Conservation (phyloP, 2,888 invertebrate species). For the Diachrysia chrysitis region DNA sequence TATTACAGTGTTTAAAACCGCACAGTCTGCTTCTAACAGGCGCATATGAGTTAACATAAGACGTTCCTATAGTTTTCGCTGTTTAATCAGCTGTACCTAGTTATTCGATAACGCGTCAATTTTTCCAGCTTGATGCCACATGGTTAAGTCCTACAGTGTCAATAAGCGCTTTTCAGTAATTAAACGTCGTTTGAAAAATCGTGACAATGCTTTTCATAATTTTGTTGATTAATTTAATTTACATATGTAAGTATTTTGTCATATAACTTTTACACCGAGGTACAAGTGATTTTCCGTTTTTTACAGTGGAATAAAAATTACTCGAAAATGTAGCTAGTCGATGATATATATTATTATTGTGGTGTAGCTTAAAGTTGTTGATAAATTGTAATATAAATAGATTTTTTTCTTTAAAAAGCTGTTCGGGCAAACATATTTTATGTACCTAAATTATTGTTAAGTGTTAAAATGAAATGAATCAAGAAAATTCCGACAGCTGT, state of each 20-base stretch:
- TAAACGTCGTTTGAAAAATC: slow-evolving; percentile 17
- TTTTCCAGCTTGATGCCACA: slow-evolving; percentile 46
- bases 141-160: slow-evolving; percentile 39
- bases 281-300: no score
- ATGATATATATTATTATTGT: no score
- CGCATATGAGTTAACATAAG: slow-evolving; percentile 13
- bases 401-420: no score
- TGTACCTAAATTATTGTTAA: no score
- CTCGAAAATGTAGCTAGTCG: no score
- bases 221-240: slow-evolving; percentile 35
- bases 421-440: no score
- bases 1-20: slow-evolving; percentile 5
- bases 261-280: slow-evolving; percentile 6
- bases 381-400: no score
- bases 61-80: slow-evolving; percentile 58
- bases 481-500: no score
- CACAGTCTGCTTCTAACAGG: slow-evolving; percentile 26
- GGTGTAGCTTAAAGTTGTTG: no score
- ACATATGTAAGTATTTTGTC: slow-evolving; percentile 54
- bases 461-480: no score
- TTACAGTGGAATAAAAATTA: no score
- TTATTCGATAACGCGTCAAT: slow-evolving; percentile 51
- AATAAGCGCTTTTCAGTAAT: slow-evolving; percentile 29
- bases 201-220: slow-evolving; percentile 48
- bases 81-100: slow-evolving; percentile 53